phyloP scores from a whole-genome alignment of 2,888 invertebrate genomes.

The Autographa pulchrina region DNA sequence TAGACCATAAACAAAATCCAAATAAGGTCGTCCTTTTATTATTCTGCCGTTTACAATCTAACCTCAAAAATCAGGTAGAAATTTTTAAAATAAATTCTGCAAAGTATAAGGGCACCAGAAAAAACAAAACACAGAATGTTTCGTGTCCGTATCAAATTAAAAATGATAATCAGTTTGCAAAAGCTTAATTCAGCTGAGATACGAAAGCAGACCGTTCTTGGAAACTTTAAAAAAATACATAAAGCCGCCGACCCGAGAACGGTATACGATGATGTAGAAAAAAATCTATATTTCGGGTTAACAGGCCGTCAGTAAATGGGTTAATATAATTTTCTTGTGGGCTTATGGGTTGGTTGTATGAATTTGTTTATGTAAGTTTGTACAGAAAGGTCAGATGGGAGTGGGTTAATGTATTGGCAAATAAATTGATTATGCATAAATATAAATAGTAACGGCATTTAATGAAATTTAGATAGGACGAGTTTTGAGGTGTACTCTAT shows the following conservation, averaged over 20 bases:
- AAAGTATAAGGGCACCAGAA: constrained; percentile 26
- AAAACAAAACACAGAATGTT: constrained; percentile 54
- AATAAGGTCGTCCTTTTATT: constrained; percentile 5
- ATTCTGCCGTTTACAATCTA: constrained; percentile 6
- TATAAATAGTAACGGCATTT: too few species aligned
- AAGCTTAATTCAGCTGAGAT: constrained; percentile 74
- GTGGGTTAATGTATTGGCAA: not conserved
- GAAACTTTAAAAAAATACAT: constrained; percentile 71
- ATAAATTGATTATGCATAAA: too few species aligned
- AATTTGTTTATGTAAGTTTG: constrained; percentile 39
- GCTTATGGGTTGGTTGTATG: constrained; percentile 46
- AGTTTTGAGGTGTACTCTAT: too few species aligned
- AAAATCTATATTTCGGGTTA: constrained; percentile 60
- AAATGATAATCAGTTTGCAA: constrained; percentile 75
- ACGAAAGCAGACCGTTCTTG: constrained; percentile 67
- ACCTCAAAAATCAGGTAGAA: constrained; percentile 37
- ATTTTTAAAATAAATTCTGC: constrained; percentile 38
- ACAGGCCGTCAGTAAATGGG: constrained; percentile 50
- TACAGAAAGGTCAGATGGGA: not conserved
- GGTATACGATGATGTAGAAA: constrained; percentile 69
- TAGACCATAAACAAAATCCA: constrained; percentile 4
- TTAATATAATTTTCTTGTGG: constrained; percentile 56
- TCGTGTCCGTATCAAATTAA: constrained; percentile 76
- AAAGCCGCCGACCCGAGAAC: constrained; percentile 71
- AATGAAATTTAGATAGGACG: too few species aligned